These are phyloP conservation scores for Atherinomorus stipes DNA, from an alignment of 2,113 vertebrate species.

Conservation along the genomic window DNA sequence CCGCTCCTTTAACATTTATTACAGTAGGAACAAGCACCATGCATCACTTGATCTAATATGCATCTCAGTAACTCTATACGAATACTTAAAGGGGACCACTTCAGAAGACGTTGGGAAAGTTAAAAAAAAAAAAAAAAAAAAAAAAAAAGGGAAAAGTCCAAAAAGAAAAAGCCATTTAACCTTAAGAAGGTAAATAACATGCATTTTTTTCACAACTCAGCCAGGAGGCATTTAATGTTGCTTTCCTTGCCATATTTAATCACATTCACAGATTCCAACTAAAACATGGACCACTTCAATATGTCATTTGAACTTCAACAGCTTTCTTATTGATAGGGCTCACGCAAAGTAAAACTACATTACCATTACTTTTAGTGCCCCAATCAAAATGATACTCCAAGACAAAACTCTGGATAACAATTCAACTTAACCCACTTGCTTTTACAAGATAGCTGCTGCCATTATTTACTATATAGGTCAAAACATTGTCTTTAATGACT, in stretches of 20 bases:
- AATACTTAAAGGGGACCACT: not conserved
- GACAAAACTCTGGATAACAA: no score
- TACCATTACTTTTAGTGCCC: not conserved
- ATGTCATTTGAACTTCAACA: conserved; percentile 48
- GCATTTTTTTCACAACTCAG: not conserved
- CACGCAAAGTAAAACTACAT: not conserved
- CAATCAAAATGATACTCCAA: not conserved
- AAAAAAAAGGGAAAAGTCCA: not conserved
- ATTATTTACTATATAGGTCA: no score
- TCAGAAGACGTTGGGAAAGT: conserved; percentile 10
- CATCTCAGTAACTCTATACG: conserved; percentile 4
- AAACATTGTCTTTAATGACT: not conserved
- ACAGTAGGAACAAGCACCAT: not conserved
- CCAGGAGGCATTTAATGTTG: conserved; percentile 7
- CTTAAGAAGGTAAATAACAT: not conserved
- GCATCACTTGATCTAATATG: not conserved
- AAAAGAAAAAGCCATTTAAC: not conserved
- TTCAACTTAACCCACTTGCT: not conserved
- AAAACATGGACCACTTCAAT: conserved; percentile 40
- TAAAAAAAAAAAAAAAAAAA: not conserved
- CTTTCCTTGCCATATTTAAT: conserved; percentile 31
- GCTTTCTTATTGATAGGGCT: conserved; percentile 37
- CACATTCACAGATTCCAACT: conserved; percentile 55
- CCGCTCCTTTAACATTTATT: conserved; percentile 27
- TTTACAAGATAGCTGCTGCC: not conserved